phyloP scores from a whole-genome alignment of 2,797 vertebrate genomes.

The Leptatherina wallacei region DNA sequence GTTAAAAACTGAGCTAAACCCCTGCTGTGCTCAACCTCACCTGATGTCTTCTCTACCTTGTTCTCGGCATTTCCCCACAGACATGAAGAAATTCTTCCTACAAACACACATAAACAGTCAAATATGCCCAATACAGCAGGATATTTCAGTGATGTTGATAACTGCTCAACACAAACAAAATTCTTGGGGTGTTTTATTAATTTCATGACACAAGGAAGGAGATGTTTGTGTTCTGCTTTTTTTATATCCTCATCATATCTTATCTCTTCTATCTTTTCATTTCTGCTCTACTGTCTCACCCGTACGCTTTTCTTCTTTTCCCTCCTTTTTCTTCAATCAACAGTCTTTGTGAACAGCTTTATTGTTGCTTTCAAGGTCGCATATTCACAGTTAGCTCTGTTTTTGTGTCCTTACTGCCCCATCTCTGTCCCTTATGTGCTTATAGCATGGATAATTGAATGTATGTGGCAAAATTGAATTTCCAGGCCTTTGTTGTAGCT shows the following conservation, averaged over 20 bases:
- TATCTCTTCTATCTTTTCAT: conserved; percentile 24
- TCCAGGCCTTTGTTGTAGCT: conserved; percentile 53
- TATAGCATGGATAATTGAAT: conserved; percentile 51
- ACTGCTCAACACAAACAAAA: conserved; percentile 35
- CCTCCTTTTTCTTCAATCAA: conserved; percentile 10
- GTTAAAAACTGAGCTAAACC: conserved; percentile 20
- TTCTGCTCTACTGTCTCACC: conserved; percentile 5
- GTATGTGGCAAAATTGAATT: conserved; percentile 61
- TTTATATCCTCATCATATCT: conserved; percentile 15
- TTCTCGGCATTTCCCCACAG: conserved; percentile 15
- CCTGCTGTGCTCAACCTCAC: conserved; percentile 13
- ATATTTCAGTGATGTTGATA: conserved; percentile 24
- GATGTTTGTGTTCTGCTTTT: not conserved
- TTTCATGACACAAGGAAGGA: conserved; percentile 21
- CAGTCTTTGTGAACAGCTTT: conserved; percentile 30
- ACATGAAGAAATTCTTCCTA: conserved; percentile 26
- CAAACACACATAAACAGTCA: conserved; percentile 41
- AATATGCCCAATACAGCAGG: conserved; percentile 13
- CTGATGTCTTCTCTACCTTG: conserved; percentile 36
- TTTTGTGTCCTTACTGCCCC: conserved; percentile 20
- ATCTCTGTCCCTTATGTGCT: conserved; percentile 38
- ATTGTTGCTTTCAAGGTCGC: conserved; percentile 44
- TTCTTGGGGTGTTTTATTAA: conserved; percentile 24
- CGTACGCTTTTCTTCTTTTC: not conserved
- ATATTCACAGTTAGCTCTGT: conserved; percentile 21